These are phyloP conservation scores for Cyanoderma ruficeps DNA, from an alignment of 2,113 vertebrate genomes.

Conservation along the genomic window DNA sequence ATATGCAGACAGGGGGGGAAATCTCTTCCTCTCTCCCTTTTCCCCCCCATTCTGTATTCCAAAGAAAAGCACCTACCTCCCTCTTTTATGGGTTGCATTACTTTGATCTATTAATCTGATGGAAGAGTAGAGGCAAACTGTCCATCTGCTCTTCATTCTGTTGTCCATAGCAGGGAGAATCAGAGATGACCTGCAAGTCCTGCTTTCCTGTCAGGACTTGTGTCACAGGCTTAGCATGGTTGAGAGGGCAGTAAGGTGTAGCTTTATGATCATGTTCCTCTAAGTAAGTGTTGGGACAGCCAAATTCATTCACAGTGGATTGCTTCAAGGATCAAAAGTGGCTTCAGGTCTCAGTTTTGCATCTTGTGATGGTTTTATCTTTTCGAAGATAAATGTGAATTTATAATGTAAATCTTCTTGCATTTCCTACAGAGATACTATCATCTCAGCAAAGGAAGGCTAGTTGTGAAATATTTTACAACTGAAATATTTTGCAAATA, in stretches of 20 bases:
- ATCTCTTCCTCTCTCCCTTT: not conserved
- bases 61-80: not conserved
- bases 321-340: not conserved
- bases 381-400: not conserved
- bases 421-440: not conserved
- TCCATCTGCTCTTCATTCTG: not conserved
- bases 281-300: not conserved
- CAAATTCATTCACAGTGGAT: not conserved
- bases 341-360: not conserved
- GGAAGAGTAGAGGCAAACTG: not conserved
- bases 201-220: not conserved
- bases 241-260: not conserved
- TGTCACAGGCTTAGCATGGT: not conserved
- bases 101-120: not conserved
- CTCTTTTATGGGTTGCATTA: not conserved
- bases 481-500: not conserved
- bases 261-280: not conserved
- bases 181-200: not conserved
- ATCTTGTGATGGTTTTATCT: not conserved
- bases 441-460: not conserved
- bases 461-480: not conserved
- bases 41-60: not conserved
- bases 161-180: not conserved
- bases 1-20: fast-evolving
- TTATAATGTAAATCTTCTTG: not conserved